These are phyloP conservation scores for Pseudeuparius sepicola DNA, from an alignment of 2,888 invertebrate genomes.

Conservation along the genomic window DNA sequence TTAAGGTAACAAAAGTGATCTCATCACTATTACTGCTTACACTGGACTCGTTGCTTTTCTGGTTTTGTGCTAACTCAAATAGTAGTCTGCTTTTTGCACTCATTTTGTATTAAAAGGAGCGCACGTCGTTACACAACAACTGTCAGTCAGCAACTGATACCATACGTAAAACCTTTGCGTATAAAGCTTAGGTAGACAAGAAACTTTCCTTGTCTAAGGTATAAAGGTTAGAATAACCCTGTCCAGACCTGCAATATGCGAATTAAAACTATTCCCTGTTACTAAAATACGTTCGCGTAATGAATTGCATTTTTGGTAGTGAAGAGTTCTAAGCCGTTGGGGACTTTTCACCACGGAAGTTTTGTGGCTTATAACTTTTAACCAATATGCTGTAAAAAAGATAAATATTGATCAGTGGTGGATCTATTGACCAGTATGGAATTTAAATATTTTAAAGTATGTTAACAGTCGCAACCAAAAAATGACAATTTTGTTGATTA, in stretches of 20 bases:
- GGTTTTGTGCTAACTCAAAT: neutral
- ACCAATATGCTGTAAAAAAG: slow-evolving; percentile 1
- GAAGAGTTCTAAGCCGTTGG: neutral
- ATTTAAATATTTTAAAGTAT: slow-evolving; percentile 3
- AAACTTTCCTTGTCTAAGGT: too few species aligned
- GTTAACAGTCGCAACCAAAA: slow-evolving; percentile 1
- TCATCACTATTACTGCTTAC: slow-evolving; percentile 1
- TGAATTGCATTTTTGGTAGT: slow-evolving; percentile 2
- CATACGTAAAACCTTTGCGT: too few species aligned
- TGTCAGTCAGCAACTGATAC: too few species aligned
- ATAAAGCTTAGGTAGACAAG: too few species aligned
- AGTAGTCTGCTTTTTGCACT: neutral
- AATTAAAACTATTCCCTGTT: too few species aligned
- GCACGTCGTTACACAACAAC: slow-evolving; percentile 1
- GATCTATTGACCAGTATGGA: slow-evolving; percentile 2
- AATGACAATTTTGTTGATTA: slow-evolving; percentile 1
- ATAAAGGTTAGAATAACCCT: neutral
- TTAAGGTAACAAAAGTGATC: slow-evolving; percentile 1
- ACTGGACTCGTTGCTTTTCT: slow-evolving; percentile 2
- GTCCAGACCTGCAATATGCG: slow-evolving; percentile 1
- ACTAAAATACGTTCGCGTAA: too few species aligned
- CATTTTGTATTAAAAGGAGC: slow-evolving; percentile 1
- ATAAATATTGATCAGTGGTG: too few species aligned
- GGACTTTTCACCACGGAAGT: slow-evolving; percentile 2
- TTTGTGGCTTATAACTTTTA: slow-evolving; percentile 1